Evolutionary conservation across 2,113 vertebrate species (phyloP).

Genomic region (Peromyscus californicus): DNA sequence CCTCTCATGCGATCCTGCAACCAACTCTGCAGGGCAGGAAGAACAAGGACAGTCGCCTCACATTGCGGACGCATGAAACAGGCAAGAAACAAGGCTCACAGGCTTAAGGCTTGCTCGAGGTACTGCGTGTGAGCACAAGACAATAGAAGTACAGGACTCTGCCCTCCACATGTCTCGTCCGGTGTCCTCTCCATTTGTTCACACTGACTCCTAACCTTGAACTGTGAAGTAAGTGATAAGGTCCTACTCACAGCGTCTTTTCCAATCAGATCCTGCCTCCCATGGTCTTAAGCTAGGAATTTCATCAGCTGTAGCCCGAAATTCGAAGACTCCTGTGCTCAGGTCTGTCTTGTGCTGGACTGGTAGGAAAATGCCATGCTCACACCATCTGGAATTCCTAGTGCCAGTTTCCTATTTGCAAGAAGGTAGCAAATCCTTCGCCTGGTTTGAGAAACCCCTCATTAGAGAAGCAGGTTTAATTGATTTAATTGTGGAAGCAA

Average conservation of each 20-base stretch:
- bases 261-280: neutral
- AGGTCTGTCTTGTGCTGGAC: neutral
- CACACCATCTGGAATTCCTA: neutral
- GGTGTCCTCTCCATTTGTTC: neutral
- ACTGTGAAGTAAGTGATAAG: too few species aligned
- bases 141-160: neutral
- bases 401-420: neutral
- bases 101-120: neutral
- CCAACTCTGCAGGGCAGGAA: neutral
- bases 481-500: neutral
- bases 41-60: too few species aligned
- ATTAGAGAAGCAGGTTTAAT: neutral
- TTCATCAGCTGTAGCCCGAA: neutral
- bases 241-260: neutral
- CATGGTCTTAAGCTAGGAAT: neutral
- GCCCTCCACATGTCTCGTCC: neutral
- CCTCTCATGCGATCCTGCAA: neutral
- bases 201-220: fast-evolving
- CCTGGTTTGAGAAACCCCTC: neutral
- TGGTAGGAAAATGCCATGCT: neutral
- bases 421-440: neutral
- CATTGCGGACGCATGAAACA: neutral
- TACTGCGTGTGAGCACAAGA: neutral
- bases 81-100: neutral
- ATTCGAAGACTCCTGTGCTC: neutral